These are phyloP conservation scores for Alcedo quadribrachys DNA, from an alignment of 2,797 vertebrate genomes.

Conservation along the genomic window DNA sequence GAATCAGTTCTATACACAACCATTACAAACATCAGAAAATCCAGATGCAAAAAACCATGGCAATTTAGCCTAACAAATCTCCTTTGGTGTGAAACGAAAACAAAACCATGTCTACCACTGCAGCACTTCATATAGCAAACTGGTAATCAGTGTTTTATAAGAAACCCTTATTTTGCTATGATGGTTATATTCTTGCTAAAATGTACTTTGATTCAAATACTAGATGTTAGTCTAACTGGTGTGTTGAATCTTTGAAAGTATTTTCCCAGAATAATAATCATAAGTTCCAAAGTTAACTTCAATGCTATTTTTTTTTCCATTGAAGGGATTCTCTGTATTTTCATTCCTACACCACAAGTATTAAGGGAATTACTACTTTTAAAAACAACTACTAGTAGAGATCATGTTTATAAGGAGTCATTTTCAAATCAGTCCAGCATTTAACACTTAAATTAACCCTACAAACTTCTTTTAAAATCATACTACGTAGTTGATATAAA, in stretches of 20 bases:
- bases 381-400: background rate
- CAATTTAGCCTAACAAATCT: slow-evolving; percentile 74
- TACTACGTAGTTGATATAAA: background rate
- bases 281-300: background rate
- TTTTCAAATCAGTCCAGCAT: background rate
- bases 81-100: slow-evolving; percentile 68
- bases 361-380: background rate
- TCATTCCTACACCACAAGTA: background rate
- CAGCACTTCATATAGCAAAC: slow-evolving; percentile 24
- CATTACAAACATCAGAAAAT: slow-evolving; percentile 71
- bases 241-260: background rate
- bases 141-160: background rate
- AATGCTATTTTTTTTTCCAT: background rate
- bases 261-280: background rate
- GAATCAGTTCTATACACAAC: slow-evolving; percentile 39
- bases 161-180: background rate
- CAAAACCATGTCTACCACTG: background rate
- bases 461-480: background rate
- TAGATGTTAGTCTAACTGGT: background rate
- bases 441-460: background rate
- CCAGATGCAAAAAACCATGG: slow-evolving; percentile 70
- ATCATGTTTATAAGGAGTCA: background rate
- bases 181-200: background rate
- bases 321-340: slow-evolving; percentile 1
- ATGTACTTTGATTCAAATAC: background rate